A percentile compares a stretch with the other conserved stretches of the same genome.
These are phyloP conservation scores for Pollachius pollachius DNA, from an alignment of 2,113 vertebrate genomes.

Conservation along the genomic window DNA sequence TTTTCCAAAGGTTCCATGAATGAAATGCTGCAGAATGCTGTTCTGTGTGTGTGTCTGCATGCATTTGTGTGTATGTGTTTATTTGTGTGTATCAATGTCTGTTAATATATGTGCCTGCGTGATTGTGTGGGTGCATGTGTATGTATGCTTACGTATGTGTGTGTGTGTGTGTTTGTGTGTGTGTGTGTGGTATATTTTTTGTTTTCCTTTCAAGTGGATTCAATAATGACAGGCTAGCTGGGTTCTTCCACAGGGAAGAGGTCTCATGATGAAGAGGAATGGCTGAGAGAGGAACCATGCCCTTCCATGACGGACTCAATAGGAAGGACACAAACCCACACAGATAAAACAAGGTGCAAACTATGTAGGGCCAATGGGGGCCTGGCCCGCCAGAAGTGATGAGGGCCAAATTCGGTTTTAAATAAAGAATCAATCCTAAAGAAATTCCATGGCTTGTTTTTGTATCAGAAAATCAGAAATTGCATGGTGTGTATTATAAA, in stretches of 20 bases:
- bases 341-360: background rate
- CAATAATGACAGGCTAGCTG: constrained; percentile 53
- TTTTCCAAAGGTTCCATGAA: constrained; percentile 18
- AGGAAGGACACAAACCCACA: background rate
- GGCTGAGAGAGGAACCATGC: constrained; percentile 11
- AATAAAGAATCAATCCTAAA: too few relatives aligned
- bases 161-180: background rate
- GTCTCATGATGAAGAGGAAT: constrained; percentile 46
- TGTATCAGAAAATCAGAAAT: too few relatives aligned
- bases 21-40: constrained; percentile 20
- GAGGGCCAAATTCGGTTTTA: too few relatives aligned
- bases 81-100: background rate
- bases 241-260: constrained; percentile 41
- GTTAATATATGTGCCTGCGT: constrained; percentile 4
- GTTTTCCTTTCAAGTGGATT: constrained; percentile 53
- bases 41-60: background rate
- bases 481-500: too few relatives aligned
- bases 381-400: too few relatives aligned
- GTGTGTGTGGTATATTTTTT: constrained; percentile 6
- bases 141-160: too few relatives aligned
- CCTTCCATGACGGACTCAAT: background rate
- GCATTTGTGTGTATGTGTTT: too few relatives aligned
- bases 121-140: constrained; percentile 1
- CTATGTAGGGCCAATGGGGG: too few relatives aligned
- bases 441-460: too few relatives aligned